phyloP scores from a whole-genome alignment of 2,797 vertebrate species.

The Bryconaethiops microstoma region DNA sequence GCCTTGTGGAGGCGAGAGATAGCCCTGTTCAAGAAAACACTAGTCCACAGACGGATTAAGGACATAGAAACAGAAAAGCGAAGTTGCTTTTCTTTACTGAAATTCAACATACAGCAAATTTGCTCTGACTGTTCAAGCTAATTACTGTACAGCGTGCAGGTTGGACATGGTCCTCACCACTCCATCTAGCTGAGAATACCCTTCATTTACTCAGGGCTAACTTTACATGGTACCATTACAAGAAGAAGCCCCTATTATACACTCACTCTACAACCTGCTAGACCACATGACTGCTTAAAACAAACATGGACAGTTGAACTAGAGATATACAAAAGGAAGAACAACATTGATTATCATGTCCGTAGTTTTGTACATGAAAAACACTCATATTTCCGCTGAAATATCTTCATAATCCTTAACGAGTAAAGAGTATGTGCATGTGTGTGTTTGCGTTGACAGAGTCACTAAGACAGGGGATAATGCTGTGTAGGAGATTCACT shows the following conservation, averaged over 20 bases:
- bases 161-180: neutral
- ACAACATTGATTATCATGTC: neutral
- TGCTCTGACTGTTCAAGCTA: neutral
- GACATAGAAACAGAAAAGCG: neutral
- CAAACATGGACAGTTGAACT: slow-evolving; percentile 15
- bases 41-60: neutral
- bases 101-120: neutral
- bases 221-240: neutral
- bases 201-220: neutral
- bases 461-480: neutral
- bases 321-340: neutral
- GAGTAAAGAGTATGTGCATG: neutral
- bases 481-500: neutral
- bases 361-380: neutral
- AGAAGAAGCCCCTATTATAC: neutral
- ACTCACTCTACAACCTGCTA: neutral
- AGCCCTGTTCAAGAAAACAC: neutral
- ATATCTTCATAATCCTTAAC: neutral
- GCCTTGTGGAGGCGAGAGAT: neutral
- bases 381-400: neutral
- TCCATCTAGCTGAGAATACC: neutral
- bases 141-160: neutral
- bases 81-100: neutral
- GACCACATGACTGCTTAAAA: slow-evolving; percentile 3
- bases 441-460: slow-evolving; percentile 6